Evolutionary conservation across 2,797 vertebrate species (phyloP), one percentile per base, ranked within the genome.

Genomic region (Merluccius polli): DNA sequence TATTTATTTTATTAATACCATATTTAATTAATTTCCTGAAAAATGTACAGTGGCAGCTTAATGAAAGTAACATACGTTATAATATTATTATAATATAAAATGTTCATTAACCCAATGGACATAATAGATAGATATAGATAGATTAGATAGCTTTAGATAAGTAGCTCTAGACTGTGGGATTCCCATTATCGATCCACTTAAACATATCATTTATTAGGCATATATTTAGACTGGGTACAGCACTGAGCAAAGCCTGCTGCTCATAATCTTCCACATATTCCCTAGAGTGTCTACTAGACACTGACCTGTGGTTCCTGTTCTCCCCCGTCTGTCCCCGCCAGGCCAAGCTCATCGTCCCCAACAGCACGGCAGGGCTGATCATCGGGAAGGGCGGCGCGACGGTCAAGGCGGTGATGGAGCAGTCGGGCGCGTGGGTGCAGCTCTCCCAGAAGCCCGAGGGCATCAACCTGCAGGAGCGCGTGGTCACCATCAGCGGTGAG

Each of bases 301-400:
- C 70, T 80, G 70, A 83, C n/a, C 0, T 2, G 4, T 74, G n/a
- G 12, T 71, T 63, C 24, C 41, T 59, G 4, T 73, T 31, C 63
- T 9, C 59, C 1, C 27, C 36, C 11, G 4, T 31, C 29, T 27
- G 32, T 21, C 31, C 24, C 24, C 63, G 13, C 73, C 82, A 95
- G 95, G 94, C 95, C 77, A 95, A 95, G 85, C 88, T 95, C 78
- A 95, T 95, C 29, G 95, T 95, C 68, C 94, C 95, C 68, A 95
- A 95, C 91, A 95, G 94, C 88, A 95, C 95, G 0, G 95, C 95
- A 0, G 95, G 95, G 35, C 86, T 95, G 73, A 95, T 95, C 89
- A 95, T 95, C 44, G 95, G 94, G 65, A 95, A 95, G 71, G 95
- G 94, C 0, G 95, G 95, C 0, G 93, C 94, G 0, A 95, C 95